Conservation (phyloP, 2,888 invertebrate genomes). For the Amphipoea lucens region DNA sequence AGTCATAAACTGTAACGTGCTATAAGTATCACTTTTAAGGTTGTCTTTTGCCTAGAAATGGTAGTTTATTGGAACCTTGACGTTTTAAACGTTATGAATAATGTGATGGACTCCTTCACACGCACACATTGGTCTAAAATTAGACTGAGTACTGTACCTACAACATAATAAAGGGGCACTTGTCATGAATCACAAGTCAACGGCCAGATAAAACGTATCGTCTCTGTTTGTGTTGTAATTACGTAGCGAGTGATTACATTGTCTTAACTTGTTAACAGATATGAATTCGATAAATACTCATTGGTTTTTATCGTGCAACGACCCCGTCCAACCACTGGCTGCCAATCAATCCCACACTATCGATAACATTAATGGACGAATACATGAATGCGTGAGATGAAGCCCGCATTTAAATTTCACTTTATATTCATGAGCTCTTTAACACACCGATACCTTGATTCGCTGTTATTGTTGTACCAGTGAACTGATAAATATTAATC, state of each 20-base stretch:
- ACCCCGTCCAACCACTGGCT: constrained; percentile 73
- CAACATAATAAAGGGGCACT: constrained; percentile 57
- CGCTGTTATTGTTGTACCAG: constrained; percentile 79
- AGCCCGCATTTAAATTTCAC: constrained; percentile 76
- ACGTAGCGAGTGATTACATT: constrained; percentile 76
- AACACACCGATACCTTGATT: constrained; percentile 80
- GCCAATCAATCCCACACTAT: constrained; percentile 71
- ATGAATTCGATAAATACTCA: constrained; percentile 78
- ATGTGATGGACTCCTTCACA: constrained; percentile 54
- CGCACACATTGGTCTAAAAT: constrained; percentile 57
- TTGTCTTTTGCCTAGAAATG: constrained; percentile 42
- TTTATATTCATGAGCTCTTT: constrained; percentile 85
- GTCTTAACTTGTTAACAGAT: constrained; percentile 81
- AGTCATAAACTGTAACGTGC: constrained; percentile 55
- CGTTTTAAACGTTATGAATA: constrained; percentile 51
- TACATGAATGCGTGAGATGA: constrained; percentile 80
- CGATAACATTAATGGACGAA: constrained; percentile 67
- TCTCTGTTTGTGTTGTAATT: constrained; percentile 75
- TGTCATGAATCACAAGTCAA: constrained; percentile 74
- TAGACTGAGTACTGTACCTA: constrained; percentile 53
- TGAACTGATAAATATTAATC: constrained; percentile 86
- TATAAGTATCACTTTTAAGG: constrained; percentile 53
- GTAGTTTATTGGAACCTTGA: constrained; percentile 48
- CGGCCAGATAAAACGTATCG: constrained; percentile 75
- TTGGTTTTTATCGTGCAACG: constrained; percentile 80